These are phyloP conservation scores for Dicentrarchus labrax DNA, from an alignment of 2,113 vertebrate species.

Conservation along the genomic window DNA sequence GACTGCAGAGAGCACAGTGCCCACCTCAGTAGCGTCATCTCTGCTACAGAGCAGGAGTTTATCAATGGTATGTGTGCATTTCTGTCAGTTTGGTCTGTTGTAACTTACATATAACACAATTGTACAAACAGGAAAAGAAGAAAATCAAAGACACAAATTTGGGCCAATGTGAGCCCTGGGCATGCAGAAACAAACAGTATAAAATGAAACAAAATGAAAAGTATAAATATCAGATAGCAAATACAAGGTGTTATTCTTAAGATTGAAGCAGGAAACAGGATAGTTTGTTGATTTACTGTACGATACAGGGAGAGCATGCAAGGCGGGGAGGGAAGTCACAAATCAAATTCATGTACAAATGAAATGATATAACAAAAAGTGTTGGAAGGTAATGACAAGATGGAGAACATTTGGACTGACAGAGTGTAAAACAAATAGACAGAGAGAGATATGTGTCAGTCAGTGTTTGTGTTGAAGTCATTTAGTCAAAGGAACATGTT, in stretches of 20 bases:
- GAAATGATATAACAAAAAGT: not conserved
- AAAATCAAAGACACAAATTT: not conserved
- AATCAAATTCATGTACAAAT: not conserved
- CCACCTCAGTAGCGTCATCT: slow-evolving; percentile 92
- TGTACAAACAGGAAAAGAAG: not conserved
- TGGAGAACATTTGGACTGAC: not conserved
- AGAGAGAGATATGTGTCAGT: too few relatives aligned
- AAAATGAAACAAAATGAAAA: not conserved
- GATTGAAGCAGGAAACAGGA: too few relatives aligned
- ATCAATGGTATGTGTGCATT: slow-evolving; percentile 87
- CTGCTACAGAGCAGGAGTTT: slow-evolving; percentile 89
- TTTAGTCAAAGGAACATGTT: too few relatives aligned
- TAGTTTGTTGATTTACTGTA: too few relatives aligned
- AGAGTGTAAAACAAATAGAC: not conserved
- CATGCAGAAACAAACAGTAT: not conserved
- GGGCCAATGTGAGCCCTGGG: not conserved
- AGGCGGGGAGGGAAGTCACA: not conserved
- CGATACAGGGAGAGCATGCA: not conserved
- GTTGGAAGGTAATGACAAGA: not conserved
- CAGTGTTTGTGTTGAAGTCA: too few relatives aligned
- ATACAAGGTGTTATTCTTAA: too few relatives aligned
- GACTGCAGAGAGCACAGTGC: slow-evolving; percentile 93
- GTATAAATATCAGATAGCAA: too few relatives aligned
- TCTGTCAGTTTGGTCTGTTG: not conserved
- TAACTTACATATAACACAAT: not conserved